A percentile compares a stretch with the other conserved stretches of the same genome.
Conservation (phyloP, 2,797 vertebrate species). For the Parotocinclus haroldoi region DNA sequence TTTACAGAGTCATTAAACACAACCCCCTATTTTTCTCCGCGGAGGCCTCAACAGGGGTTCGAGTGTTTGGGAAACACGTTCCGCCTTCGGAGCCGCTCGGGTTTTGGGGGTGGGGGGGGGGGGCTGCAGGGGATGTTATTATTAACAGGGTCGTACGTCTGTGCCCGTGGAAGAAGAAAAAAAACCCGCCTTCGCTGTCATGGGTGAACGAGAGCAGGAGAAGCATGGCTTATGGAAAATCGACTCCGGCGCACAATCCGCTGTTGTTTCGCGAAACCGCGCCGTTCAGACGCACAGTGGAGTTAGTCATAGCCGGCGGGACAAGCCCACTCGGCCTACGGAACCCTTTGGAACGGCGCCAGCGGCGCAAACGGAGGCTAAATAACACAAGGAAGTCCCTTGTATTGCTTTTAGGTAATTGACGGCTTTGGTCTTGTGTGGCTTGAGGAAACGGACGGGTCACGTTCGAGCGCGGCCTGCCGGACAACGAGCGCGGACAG, state of each 20-base stretch:
- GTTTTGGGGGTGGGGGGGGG: too few species aligned
- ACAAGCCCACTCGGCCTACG: neutral
- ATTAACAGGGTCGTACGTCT: conserved; percentile 40
- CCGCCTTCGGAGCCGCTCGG: conserved; percentile 44
- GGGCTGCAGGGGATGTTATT: conserved; percentile 8
- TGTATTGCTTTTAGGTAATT: conserved; percentile 5
- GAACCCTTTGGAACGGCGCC: neutral
- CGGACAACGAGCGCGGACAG: too few species aligned
- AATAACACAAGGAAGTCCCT: neutral
- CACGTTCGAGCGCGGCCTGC: too few species aligned
- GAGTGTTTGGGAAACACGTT: conserved; percentile 50
- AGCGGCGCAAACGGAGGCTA: neutral
- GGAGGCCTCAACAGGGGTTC: conserved; percentile 45
- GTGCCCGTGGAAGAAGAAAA: conserved; percentile 39
- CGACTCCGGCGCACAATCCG: conserved; percentile 32
- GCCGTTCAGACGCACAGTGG: conserved; percentile 26
- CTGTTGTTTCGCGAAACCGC: conserved; percentile 40
- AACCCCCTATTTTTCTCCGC: conserved; percentile 47
- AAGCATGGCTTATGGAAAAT: conserved; percentile 47
- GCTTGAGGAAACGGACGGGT: too few species aligned
- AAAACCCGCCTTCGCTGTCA: conserved; percentile 46
- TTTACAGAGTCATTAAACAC: conserved; percentile 51
- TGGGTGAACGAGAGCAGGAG: conserved; percentile 39
- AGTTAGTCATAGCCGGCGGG: conserved; percentile 18
- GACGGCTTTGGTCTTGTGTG: neutral